Percentiles rank a stretch among this genome's conserved stretches.
phyloP scores from a whole-genome alignment of 2,797 vertebrate species.

The Vespertilio murinus region DNA sequence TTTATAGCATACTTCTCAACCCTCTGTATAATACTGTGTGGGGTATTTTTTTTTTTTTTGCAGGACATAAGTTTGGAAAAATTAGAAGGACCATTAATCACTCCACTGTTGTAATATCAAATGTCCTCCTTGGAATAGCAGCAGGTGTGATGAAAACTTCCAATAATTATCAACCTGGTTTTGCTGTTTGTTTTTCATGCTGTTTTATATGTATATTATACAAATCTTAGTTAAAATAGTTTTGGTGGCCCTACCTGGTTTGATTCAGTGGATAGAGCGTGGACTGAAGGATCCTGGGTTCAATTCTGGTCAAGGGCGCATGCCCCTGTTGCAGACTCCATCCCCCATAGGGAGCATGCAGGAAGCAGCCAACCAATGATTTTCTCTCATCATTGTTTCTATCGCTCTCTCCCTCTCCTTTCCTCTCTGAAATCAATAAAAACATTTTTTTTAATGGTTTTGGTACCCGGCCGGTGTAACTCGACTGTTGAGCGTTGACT shows the following conservation, averaged over 20 bases:
- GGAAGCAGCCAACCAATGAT: not conserved
- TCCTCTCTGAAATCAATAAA: too few relatives aligned
- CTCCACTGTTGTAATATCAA: not conserved
- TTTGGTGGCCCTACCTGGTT: not conserved
- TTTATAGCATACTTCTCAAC: not conserved
- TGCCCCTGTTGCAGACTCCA: too few relatives aligned
- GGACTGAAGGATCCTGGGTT: too few relatives aligned
- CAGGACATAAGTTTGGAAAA: not conserved
- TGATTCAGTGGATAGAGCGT: too few relatives aligned
- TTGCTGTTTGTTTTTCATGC: not conserved
- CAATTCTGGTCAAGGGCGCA: not conserved
- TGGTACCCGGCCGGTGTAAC: too few relatives aligned
- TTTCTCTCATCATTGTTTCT: not conserved
- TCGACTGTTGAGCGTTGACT: too few relatives aligned
- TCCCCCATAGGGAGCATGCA: not conserved
- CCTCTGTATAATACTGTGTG: not conserved
- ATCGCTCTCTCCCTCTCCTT: not conserved
- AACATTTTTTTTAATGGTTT: too few relatives aligned
- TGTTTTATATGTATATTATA: not conserved
- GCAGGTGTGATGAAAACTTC: not conserved
- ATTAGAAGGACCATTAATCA: not conserved
- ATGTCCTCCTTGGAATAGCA: not conserved
- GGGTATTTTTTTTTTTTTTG: not conserved
- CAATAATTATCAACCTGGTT: not conserved
- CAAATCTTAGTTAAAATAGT: not conserved